phyloP scores from a whole-genome alignment of 2,113 vertebrate species.

The Limanda limanda region DNA sequence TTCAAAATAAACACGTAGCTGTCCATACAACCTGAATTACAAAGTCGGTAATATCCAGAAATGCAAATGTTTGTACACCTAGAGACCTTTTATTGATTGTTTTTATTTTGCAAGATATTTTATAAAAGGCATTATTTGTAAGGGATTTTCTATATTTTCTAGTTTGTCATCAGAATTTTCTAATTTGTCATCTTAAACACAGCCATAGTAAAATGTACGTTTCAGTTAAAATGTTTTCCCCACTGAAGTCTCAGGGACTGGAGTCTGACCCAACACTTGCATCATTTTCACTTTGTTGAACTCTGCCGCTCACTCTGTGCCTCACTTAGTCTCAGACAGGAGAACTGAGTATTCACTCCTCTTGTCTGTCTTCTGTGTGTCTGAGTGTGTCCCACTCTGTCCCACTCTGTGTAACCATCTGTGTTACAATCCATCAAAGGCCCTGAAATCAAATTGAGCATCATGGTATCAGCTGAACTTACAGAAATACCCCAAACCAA shows the following conservation, averaged over 20 bases:
- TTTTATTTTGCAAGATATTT: constrained; percentile 39
- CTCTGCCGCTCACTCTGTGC: too few species aligned
- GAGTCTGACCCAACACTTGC: neutral
- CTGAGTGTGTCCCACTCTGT: too few species aligned
- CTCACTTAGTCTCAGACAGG: too few species aligned
- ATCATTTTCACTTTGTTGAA: too few species aligned
- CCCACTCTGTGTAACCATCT: too few species aligned
- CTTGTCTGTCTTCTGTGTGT: too few species aligned
- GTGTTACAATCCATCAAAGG: too few species aligned
- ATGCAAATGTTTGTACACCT: constrained; percentile 13
- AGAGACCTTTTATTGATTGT: constrained; percentile 29
- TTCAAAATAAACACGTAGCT: neutral
- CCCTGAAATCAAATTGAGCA: neutral
- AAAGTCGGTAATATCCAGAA: neutral
- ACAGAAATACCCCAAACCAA: neutral
- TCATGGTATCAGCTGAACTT: neutral
- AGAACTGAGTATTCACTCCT: too few species aligned
- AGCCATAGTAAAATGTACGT: neutral
- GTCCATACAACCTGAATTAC: neutral
- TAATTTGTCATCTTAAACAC: neutral
- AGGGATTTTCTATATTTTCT: constrained; percentile 24
- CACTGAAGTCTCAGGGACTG: constrained; percentile 7
- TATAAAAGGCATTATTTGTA: constrained; percentile 25
- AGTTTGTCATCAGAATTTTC: neutral
- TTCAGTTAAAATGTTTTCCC: neutral